Percentiles rank a stretch among this genome's conserved stretches.
Evolutionary conservation across 1,140 invertebrate species (phyloP).

Genomic region (Chelonus insularis): DNA sequence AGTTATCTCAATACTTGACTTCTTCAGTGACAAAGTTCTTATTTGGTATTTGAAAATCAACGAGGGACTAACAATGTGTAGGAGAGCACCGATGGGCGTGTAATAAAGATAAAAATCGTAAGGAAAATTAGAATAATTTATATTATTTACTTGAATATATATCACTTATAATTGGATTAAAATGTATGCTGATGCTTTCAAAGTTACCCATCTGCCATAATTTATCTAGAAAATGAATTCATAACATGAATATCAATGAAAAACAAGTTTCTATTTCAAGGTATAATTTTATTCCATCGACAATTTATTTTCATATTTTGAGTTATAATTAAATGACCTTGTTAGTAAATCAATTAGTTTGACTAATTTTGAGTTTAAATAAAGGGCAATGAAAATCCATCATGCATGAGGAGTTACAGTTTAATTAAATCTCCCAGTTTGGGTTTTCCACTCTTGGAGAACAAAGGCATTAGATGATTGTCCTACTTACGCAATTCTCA

Average conservation of each 20-base stretch:
- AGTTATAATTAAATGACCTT: too few species aligned
- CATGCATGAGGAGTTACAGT: background rate
- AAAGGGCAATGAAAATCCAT: slow-evolving; percentile 23
- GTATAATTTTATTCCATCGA: too few species aligned
- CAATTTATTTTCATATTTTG: too few species aligned
- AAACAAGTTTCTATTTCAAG: too few species aligned
- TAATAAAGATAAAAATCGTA: background rate
- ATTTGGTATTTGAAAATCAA: slow-evolving; percentile 7
- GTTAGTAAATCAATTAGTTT: slow-evolving; percentile 25
- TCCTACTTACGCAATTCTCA: slow-evolving; percentile 41
- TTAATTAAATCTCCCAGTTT: slow-evolving; percentile 33
- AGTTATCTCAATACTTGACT: background rate
- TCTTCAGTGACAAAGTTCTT: slow-evolving; percentile 10
- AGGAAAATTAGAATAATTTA: background rate
- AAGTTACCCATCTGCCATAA: too few species aligned
- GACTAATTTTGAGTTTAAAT: slow-evolving; percentile 32
- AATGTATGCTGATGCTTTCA: too few species aligned
- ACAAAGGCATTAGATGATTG: slow-evolving; percentile 39
- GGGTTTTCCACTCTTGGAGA: slow-evolving; percentile 32
- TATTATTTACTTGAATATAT: background rate
- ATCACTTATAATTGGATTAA: background rate
- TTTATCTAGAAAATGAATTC: too few species aligned
- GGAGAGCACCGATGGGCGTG: slow-evolving; percentile 9
- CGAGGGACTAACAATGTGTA: background rate
- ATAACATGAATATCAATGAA: too few species aligned